Evolutionary conservation across 2,888 invertebrate species (phyloP).

Genomic region (Orchesellides sinensis): DNA sequence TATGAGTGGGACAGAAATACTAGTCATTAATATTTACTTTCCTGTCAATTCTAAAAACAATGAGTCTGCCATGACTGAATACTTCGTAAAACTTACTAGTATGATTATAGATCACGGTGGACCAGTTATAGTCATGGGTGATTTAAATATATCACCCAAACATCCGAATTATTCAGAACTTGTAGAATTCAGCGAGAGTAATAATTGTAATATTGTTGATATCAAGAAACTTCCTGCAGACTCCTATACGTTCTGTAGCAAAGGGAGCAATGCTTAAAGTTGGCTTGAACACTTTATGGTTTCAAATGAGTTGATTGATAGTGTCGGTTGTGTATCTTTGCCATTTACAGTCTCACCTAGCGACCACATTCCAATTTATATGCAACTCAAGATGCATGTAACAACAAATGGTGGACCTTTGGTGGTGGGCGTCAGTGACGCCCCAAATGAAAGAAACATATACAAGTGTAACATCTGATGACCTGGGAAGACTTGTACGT

Average conservation of each 20-base stretch:
- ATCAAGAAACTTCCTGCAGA: neutral
- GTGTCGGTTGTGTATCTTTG: neutral
- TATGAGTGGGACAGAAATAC: neutral
- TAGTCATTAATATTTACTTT: conserved; percentile 24
- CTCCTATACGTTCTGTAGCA: conserved; percentile 7
- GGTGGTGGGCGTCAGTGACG: neutral
- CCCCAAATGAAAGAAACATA: neutral
- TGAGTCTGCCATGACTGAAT: neutral
- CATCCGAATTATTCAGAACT: neutral
- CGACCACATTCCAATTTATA: conserved; percentile 17
- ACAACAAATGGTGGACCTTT: neutral
- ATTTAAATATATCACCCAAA: conserved; percentile 12
- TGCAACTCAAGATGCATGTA: neutral
- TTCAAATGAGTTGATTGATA: neutral
- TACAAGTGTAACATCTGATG: neutral
- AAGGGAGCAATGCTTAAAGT: neutral
- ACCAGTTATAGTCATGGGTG: conserved; percentile 4
- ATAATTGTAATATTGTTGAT: neutral
- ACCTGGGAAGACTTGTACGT: neutral
- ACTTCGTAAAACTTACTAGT: neutral
- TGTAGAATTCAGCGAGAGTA: neutral
- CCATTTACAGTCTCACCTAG: neutral
- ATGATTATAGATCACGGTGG: neutral
- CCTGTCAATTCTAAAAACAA: conserved; percentile 10
- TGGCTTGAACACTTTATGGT: conserved; percentile 23